Base-by-base conservation (phyloP, 2,113 vertebrate species). In the Xiphophorus couchianus region DNA sequence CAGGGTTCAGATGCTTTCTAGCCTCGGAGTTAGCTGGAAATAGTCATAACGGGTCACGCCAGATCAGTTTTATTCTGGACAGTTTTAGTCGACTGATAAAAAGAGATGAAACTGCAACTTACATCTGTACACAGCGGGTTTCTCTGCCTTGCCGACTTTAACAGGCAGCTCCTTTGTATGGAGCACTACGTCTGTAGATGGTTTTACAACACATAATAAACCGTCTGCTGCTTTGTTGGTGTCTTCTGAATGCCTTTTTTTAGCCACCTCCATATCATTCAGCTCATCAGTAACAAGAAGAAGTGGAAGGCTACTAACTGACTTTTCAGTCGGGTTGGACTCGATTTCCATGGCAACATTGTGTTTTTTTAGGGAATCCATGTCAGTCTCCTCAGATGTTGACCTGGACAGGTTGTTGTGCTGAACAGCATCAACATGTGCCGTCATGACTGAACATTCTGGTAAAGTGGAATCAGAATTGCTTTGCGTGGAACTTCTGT, bases 1-100 rank as follows among this genome's bases (percentile, higher is more conserved):
- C 58, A 2, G 94, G 80, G 61, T 89, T 96, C 73, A 85, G 86
- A 7, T 90, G 90, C 69, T 92, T 92, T 70, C 86, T 95, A 60
- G 84, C 71, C 67, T 96, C 95, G 10, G 69, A 44, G 37, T 80
- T 77, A 35, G 66, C 91, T 94, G 64, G 1, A 25, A 85, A 78
- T 44, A n/a, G 66, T 28, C 17, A 78, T 3, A 10, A 66, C 29
- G 6, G 25, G 27, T 27, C 63, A 68, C 8, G 61, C 48, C 29
- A 19, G 8, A 44, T 51, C 17, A n/a, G 33, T 39, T 61, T 30
- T 33, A 67, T 4, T 28, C 25, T 54, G 17, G 22, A 37, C 42
- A 19, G 61, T 29, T 30, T 69, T 22, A 30, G 14, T 11, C 10
- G 5, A 33, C 31, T 58, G 15, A 69, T 62, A 29, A 29, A 19